A percentile compares a stretch with the other conserved stretches of the same genome.
Evolutionary conservation across 2,797 vertebrate species (phyloP).

Genomic region (Balearica regulorum): DNA sequence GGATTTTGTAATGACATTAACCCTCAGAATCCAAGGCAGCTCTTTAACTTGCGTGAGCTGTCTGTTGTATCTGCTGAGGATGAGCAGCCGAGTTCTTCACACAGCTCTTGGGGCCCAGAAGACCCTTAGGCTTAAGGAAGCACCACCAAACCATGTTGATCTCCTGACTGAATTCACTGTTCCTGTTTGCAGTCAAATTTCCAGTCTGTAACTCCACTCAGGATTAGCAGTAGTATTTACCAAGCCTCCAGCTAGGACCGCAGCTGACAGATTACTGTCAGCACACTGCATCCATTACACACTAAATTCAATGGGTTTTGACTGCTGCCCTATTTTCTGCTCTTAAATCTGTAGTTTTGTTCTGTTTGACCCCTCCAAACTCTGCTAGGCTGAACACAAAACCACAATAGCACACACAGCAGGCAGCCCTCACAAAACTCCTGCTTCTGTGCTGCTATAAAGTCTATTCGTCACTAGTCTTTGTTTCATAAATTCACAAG

Average conservation of each 20-base stretch:
- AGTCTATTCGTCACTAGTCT: neutral
- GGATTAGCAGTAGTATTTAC: neutral
- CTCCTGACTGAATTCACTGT: neutral
- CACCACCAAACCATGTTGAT: neutral
- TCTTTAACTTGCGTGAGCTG: neutral
- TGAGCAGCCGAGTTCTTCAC: fast-evolving
- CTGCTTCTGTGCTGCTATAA: neutral
- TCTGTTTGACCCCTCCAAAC: neutral
- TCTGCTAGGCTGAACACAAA: neutral
- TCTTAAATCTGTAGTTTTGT: neutral
- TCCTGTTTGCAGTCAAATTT: neutral
- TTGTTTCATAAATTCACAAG: neutral
- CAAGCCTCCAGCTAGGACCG: neutral
- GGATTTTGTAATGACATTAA: neutral
- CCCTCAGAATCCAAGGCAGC: neutral
- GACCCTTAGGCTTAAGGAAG: neutral
- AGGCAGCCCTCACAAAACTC: neutral
- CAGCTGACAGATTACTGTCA: neutral
- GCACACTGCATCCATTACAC: fast-evolving
- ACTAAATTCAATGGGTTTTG: neutral
- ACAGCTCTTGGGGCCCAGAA: neutral
- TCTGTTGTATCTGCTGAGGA: neutral
- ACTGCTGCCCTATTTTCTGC: neutral
- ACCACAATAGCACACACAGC: neutral
- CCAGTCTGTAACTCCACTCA: neutral